These are phyloP conservation scores for Bradypodion ventrale DNA, from an alignment of 2,797 vertebrate genomes.

Conservation along the genomic window DNA sequence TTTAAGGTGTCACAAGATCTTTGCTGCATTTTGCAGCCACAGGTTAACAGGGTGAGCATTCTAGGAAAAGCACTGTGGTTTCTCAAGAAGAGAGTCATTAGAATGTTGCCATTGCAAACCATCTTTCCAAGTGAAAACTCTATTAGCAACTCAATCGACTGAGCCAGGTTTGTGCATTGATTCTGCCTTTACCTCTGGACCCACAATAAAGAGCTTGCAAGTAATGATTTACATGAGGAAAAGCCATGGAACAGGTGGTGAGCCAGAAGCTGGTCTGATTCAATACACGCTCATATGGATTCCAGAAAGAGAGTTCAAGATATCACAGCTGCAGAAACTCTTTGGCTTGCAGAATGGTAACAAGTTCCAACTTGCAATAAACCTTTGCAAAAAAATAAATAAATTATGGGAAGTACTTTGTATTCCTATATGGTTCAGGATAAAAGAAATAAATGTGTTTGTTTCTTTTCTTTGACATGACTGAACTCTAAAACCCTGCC, in stretches of 20 bases:
- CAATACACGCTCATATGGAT: conserved; percentile 18
- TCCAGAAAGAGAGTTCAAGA: conserved; percentile 21
- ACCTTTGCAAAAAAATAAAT: background rate
- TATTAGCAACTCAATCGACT: background rate
- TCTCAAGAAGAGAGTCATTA: background rate
- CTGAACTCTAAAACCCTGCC: conserved; percentile 20
- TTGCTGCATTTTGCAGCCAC: too few species aligned
- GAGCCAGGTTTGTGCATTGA: conserved; percentile 23
- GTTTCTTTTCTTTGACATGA: conserved; percentile 37
- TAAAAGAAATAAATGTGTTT: conserved; percentile 54
- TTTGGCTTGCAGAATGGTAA: background rate
- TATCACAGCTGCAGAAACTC: conserved; percentile 19
- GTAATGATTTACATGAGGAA: conserved; percentile 7
- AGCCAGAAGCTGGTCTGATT: conserved; percentile 8
- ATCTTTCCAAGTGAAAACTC: background rate
- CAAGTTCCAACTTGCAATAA: conserved; percentile 11
- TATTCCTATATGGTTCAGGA: background rate
- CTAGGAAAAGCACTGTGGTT: background rate
- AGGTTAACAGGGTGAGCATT: too few species aligned
- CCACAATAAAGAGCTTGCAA: background rate
- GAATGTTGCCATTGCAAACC: background rate
- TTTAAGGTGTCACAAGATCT: too few species aligned
- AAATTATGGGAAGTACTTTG: fast-evolving
- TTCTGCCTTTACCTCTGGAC: conserved; percentile 1
- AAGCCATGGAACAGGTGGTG: background rate